These are phyloP conservation scores for Phodopus roborovskii DNA, from an alignment of 2,113 vertebrate genomes.

Conservation along the genomic window DNA sequence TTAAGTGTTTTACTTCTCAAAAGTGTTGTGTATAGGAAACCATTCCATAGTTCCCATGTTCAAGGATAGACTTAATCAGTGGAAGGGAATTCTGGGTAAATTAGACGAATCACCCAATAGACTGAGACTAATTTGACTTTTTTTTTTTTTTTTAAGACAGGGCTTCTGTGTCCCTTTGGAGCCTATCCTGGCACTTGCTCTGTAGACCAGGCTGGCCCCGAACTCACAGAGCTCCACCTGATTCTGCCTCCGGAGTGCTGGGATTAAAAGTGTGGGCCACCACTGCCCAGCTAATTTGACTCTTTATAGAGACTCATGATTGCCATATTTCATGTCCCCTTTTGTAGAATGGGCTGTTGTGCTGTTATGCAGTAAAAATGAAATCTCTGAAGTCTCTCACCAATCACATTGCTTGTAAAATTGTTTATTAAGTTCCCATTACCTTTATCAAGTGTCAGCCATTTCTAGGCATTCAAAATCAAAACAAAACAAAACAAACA, in stretches of 20 bases:
- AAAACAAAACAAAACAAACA: not conserved
- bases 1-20: conserved; percentile 27
- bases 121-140: conserved; percentile 16
- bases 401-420: not conserved
- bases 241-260: too few relatives aligned
- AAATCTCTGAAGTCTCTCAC: not conserved
- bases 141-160: too few relatives aligned
- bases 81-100: conserved; percentile 27
- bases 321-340: not conserved
- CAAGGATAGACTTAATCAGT: not conserved
- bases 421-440: not conserved
- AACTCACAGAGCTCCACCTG: too few relatives aligned
- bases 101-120: not conserved
- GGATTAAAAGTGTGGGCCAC: too few relatives aligned
- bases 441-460: not conserved
- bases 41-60: not conserved
- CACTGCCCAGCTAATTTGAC: not conserved
- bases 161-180: too few relatives aligned
- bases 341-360: not conserved
- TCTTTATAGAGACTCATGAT: not conserved
- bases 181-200: too few relatives aligned
- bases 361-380: not conserved
- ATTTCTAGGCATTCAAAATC: not conserved
- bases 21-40: conserved; percentile 27
- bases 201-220: too few relatives aligned